Evolutionary conservation across 2,888 invertebrate species (phyloP).

Genomic region (Ametastegia equiseti): DNA sequence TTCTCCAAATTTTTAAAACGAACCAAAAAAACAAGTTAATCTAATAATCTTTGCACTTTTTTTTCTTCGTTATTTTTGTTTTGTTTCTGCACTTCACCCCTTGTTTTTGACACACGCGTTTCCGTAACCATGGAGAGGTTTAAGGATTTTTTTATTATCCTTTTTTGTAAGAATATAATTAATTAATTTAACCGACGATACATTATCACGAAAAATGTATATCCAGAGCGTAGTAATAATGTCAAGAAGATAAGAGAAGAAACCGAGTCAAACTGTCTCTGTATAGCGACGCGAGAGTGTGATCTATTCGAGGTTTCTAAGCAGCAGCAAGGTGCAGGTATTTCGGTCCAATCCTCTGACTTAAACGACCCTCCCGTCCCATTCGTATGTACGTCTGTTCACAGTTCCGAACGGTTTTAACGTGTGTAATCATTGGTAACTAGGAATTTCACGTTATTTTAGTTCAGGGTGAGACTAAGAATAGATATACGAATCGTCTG

Average conservation of each 20-base stretch:
- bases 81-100: not conserved
- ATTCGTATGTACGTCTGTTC: slow-evolving; percentile 14
- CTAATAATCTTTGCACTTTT: not conserved
- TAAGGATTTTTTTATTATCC: too few relatives aligned
- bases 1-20: not conserved
- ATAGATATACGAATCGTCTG: not conserved
- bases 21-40: not conserved
- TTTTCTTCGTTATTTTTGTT: not conserved
- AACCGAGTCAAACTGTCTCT: slow-evolving; percentile 8
- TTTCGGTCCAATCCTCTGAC: slow-evolving; percentile 39
- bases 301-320: slow-evolving; percentile 47
- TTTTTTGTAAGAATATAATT: not conserved
- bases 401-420: slow-evolving; percentile 12
- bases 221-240: not conserved
- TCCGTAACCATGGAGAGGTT: not conserved
- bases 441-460: slow-evolving; percentile 9
- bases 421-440: slow-evolving; percentile 20
- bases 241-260: slow-evolving; percentile 12
- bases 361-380: slow-evolving; percentile 39
- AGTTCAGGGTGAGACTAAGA: slow-evolving; percentile 20
- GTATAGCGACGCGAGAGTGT: not conserved
- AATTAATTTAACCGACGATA: not conserved
- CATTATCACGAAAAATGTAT: not conserved
- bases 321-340: slow-evolving; percentile 43
- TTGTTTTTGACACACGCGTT: not conserved